Evolutionary conservation across 1,140 invertebrate species (phyloP).

Genomic region (Aphelinus atriplicis): DNA sequence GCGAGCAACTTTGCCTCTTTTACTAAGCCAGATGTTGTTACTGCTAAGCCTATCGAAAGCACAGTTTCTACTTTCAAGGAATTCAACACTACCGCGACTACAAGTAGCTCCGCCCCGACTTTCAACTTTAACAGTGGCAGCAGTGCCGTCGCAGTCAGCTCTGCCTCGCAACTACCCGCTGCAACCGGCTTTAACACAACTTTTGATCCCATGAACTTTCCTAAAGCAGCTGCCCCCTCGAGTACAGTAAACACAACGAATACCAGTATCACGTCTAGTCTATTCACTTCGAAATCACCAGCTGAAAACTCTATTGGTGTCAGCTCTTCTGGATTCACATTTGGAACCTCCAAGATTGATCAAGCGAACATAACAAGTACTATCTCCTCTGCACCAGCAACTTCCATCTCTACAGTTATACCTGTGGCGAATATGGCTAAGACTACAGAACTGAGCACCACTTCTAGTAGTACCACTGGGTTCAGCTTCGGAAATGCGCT

Average conservation of each 20-base stretch:
- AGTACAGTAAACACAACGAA: constrained; percentile 14
- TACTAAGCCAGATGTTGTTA: constrained; percentile 4
- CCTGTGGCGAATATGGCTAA: background rate
- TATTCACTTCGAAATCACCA: constrained; percentile 7
- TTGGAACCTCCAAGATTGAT: background rate
- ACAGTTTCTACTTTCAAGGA: background rate
- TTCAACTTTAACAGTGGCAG: background rate
- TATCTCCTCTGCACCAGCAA: background rate
- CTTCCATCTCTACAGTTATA: background rate
- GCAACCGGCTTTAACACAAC: constrained; percentile 1
- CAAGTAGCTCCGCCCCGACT: background rate
- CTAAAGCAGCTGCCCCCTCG: background rate
- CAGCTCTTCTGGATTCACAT: constrained; percentile 7
- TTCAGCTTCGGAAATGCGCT: constrained; percentile 13
- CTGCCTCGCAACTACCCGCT: constrained; percentile 1
- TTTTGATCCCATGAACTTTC: constrained; percentile 11
- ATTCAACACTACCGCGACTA: background rate
- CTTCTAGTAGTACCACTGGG: background rate
- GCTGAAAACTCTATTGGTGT: background rate
- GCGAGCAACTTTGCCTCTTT: background rate
- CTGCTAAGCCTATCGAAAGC: background rate
- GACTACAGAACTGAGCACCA: background rate
- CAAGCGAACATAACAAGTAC: background rate
- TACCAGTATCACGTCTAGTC: background rate
- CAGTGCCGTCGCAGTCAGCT: background rate